Conservation (phyloP, 2,797 vertebrate species). For the Helarctos malayanus region DNA sequence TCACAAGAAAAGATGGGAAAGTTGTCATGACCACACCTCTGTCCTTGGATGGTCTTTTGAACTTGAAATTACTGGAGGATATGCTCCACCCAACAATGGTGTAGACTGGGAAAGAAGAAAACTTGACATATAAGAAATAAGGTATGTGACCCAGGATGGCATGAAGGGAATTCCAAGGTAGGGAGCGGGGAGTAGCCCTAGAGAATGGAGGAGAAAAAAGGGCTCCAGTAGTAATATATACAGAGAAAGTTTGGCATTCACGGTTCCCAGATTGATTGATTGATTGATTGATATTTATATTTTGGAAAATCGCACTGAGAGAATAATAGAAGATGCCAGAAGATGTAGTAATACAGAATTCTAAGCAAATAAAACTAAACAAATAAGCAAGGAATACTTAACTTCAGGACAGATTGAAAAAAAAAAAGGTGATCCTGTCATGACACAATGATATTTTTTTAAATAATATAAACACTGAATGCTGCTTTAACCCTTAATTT, state of each 20-base stretch:
- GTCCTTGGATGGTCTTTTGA: neutral
- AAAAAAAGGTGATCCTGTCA: neutral
- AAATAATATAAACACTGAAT: neutral
- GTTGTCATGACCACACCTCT: neutral
- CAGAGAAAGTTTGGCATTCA: neutral
- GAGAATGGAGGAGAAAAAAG: neutral
- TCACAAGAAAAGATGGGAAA: neutral
- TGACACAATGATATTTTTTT: neutral
- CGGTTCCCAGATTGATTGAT: neutral
- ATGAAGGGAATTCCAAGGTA: neutral
- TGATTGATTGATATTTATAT: neutral
- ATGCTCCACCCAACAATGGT: fast-evolving
- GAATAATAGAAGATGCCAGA: neutral
- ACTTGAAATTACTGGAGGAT: neutral
- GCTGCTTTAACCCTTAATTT: neutral
- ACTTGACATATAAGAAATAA: fast-evolving
- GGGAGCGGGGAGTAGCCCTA: fast-evolving
- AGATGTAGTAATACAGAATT: neutral
- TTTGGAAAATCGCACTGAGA: neutral
- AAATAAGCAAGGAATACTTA: neutral
- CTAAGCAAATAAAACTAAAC: neutral
- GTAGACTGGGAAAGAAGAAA: neutral
- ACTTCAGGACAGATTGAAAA: neutral
- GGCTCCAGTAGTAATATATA: fast-evolving
- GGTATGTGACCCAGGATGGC: fast-evolving